Percentiles rank a stretch among this genome's conserved stretches.
These are phyloP conservation scores for Acanthacorydalis orientalis DNA, from an alignment of 2,888 invertebrate species.

Conservation along the genomic window DNA sequence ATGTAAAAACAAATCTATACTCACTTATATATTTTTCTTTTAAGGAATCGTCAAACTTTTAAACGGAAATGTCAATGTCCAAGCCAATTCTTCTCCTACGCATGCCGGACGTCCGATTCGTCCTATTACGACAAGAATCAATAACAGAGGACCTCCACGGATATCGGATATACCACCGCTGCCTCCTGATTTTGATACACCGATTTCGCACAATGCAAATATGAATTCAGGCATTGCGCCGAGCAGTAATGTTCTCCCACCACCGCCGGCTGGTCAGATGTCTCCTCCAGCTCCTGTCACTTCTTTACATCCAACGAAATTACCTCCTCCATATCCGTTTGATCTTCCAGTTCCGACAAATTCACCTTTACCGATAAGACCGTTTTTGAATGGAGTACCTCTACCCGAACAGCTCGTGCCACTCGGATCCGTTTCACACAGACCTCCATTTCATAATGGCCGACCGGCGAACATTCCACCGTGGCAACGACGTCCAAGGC, in stretches of 20 bases:
- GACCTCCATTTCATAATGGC: slow-evolving; percentile 26
- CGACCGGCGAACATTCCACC: slow-evolving; percentile 40
- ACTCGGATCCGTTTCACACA: slow-evolving; percentile 25
- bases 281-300: slow-evolving; percentile 27
- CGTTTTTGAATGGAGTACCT: slow-evolving; percentile 49
- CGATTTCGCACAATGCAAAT: slow-evolving; percentile 20
- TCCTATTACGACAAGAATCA: slow-evolving; percentile 62
- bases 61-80: slow-evolving; percentile 77
- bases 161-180: slow-evolving; percentile 60
- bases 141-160: slow-evolving; percentile 77
- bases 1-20: no score
- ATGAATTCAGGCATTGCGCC: slow-evolving; percentile 14
- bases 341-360: slow-evolving; percentile 43
- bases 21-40: no score
- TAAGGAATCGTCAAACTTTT: slow-evolving; percentile 67
- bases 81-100: slow-evolving; percentile 48
- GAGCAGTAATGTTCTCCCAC: slow-evolving; percentile 16
- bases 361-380: slow-evolving; percentile 31
- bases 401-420: slow-evolving; percentile 60
- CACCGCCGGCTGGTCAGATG: slow-evolving; percentile 27
- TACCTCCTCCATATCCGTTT: slow-evolving; percentile 58
- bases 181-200: slow-evolving; percentile 47
- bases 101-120: slow-evolving; percentile 40
- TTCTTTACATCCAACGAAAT: slow-evolving; percentile 29
- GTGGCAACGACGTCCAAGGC: slow-evolving; percentile 46